Percentiles rank a stretch among this genome's conserved stretches.
Evolutionary conservation across 2,797 vertebrate species (phyloP).

Genomic region (Monodelphis domestica): DNA sequence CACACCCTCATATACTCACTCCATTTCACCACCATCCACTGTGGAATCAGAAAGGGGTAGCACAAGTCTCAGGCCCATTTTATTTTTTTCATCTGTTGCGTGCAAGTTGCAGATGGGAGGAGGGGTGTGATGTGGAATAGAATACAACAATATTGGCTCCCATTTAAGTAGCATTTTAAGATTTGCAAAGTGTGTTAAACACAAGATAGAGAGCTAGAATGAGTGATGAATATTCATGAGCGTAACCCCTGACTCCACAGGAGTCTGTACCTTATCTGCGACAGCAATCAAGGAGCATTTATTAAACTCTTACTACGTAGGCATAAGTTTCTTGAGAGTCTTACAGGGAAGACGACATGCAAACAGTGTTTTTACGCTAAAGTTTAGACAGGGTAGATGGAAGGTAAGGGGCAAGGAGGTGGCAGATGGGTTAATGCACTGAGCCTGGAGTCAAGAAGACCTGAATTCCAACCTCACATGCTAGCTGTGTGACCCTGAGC

Average conservation of each 20-base stretch:
- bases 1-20: not conserved
- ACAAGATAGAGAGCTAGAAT: not conserved
- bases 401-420: not conserved
- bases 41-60: not conserved
- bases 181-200: not conserved
- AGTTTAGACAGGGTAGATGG: not conserved
- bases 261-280: not conserved
- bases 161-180: not conserved
- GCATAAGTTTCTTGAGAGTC: not conserved
- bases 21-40: not conserved
- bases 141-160: not conserved
- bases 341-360: not conserved
- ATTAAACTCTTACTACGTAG: not conserved
- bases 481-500: not conserved
- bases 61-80: not conserved
- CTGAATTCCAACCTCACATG: not conserved
- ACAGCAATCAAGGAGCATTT: constrained; percentile 5
- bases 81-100: not conserved
- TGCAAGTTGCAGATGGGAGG: not conserved
- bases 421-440: not conserved
- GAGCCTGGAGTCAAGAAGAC: not conserved
- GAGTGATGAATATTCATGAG: not conserved
- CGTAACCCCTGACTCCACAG: not conserved
- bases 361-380: not conserved
- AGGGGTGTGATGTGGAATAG: not conserved